Percentiles rank a stretch among this genome's conserved stretches.
Evolutionary conservation across 1,140 invertebrate genomes (phyloP).

Genomic region (Sycophaga agraensis): DNA sequence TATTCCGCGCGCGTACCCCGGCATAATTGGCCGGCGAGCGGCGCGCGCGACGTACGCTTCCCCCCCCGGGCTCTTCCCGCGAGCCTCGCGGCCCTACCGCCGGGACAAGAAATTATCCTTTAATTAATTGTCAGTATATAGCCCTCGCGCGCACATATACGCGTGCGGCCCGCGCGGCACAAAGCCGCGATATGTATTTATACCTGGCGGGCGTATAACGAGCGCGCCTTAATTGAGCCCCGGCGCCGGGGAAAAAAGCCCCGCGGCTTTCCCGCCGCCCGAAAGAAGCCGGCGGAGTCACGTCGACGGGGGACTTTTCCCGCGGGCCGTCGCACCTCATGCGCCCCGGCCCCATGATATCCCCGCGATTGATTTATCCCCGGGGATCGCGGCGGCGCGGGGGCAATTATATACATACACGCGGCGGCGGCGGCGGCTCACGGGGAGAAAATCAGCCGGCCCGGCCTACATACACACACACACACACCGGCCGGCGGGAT

Average conservation of each 20-base stretch:
- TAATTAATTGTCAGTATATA: slow-evolving; percentile 58
- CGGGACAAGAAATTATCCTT: slow-evolving; percentile 60
- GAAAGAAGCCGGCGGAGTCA: too few relatives aligned
- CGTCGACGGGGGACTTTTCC: too few relatives aligned
- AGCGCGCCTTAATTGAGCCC: slow-evolving; percentile 31
- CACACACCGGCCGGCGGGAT: too few relatives aligned
- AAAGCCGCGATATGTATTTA: neutral
- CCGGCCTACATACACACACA: too few relatives aligned
- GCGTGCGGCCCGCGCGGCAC: slow-evolving; percentile 30
- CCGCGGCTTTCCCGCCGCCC: neutral
- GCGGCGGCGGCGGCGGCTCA: too few relatives aligned
- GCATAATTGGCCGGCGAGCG: slow-evolving; percentile 58
- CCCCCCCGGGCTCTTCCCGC: slow-evolving; percentile 33
- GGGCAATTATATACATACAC: too few relatives aligned
- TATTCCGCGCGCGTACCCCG: slow-evolving; percentile 52
- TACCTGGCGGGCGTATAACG: too few relatives aligned
- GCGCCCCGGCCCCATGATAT: neutral
- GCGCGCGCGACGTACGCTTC: slow-evolving; percentile 33
- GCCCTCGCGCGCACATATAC: neutral
- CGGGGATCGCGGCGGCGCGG: too few relatives aligned
- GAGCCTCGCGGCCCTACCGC: slow-evolving; percentile 35
- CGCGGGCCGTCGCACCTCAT: neutral
- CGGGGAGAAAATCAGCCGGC: slow-evolving; percentile 10
- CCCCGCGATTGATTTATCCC: neutral
- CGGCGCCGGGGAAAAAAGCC: neutral